Evolutionary conservation across 2,113 vertebrate genomes (phyloP), one percentile per base, ranked within the genome.

Genomic region (Oplegnathus fasciatus): DNA sequence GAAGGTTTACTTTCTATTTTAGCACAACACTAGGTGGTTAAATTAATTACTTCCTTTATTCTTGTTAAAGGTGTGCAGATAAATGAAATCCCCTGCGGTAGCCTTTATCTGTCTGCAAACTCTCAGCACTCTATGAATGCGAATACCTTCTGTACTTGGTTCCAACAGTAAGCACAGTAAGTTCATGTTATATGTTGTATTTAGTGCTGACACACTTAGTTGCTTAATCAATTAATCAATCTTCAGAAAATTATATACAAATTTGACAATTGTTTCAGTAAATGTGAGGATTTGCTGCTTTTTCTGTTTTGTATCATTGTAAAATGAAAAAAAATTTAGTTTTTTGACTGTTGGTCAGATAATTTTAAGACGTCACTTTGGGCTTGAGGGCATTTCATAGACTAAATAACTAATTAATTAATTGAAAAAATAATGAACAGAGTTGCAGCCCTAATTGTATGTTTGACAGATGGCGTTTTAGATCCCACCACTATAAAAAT

Each of bases 71-170:
- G 40, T n/a, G 34, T 42, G 46, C 14, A 40, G 32, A 68, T 68
- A 22, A 79, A 48, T 67, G 2, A 67, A 37, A 78, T 24, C 24
- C 1, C 10, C 24, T 24, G 34, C 26, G 55, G 55, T 61, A 58
- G 32, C 13, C 44, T 24, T 44, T 44, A 74, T 60, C 61, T 54
- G 46, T 24, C 55, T 75, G 55, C 30, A 73, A 73, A 72, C 60
- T 67, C 28, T 48, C 17, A 42, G 30, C 37, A 15, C 60, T 17
- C 2, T 13, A 37, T 28, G 40, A 5, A 54, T n/a, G 30, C 13
- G 10, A 30, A 42, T 37, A 37, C 34, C 34, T 37, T 37, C 6
- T 37, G 34, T 37, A 37, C 34, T 37, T 3, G 34, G 3, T 37
- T 4, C 34, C 34, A 4, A 37, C 34, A 37, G 34, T 37, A n/a